A percentile compares a stretch with the other conserved stretches of the same genome.
Conservation (phyloP, 2,888 invertebrate genomes). For the Acanthococcus lagerstroemiae region DNA sequence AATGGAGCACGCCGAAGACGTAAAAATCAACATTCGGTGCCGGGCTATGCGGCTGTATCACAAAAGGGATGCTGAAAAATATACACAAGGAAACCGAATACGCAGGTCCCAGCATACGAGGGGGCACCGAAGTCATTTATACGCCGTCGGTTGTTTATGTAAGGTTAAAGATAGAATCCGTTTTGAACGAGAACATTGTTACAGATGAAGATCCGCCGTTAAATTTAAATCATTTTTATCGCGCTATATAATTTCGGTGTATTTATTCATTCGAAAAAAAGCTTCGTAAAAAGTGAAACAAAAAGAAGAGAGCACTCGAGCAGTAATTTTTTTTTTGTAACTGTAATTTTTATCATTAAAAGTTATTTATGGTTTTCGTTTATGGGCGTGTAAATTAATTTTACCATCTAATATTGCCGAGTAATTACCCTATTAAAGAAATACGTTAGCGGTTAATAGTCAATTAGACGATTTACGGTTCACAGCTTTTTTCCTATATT, state of each 20-base stretch:
- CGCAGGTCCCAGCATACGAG: too few relatives aligned
- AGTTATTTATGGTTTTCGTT: slow-evolving; percentile 26
- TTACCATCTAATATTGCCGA: slow-evolving; percentile 22
- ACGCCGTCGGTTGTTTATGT: slow-evolving; percentile 17
- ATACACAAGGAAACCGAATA: too few relatives aligned
- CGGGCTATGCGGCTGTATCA: too few relatives aligned
- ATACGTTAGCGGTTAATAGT: slow-evolving; percentile 21
- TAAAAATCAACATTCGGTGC: too few relatives aligned
- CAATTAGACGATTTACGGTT: slow-evolving; percentile 22
- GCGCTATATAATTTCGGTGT: slow-evolving; percentile 12
- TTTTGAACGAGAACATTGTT: slow-evolving; percentile 20
- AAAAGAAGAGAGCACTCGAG: background rate
- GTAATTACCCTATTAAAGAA: slow-evolving; percentile 26
- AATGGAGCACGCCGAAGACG: too few relatives aligned
- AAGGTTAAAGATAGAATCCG: slow-evolving; percentile 19
- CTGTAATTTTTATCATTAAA: slow-evolving; percentile 27
- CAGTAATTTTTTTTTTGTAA: slow-evolving; percentile 19
- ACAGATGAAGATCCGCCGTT: slow-evolving; percentile 9
- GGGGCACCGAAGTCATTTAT: too few relatives aligned
- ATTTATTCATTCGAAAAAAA: slow-evolving; percentile 10
- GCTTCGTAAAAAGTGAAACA: background rate
- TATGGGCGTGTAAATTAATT: slow-evolving; percentile 27
- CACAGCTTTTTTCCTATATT: too few relatives aligned
- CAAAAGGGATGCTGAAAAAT: too few relatives aligned
- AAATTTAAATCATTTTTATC: slow-evolving; percentile 25